Base-by-base conservation (phyloP, 2,113 vertebrate genomes). In the Electrona antarctica region DNA sequence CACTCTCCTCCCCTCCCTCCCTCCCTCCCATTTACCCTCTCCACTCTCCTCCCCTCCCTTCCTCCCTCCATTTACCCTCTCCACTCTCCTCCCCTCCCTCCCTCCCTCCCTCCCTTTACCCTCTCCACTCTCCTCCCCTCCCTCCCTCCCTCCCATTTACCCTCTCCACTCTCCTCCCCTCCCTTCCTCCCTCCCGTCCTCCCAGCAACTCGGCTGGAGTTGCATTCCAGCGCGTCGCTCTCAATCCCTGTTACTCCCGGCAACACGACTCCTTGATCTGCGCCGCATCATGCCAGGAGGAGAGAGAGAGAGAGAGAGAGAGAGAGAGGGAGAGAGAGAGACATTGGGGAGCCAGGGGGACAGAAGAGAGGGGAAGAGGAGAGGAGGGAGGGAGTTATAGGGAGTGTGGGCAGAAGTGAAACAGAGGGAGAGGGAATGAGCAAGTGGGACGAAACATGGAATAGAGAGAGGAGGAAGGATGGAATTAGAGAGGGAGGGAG, bases 261-360 rank as follows among this genome's bases (percentile, higher is more conserved):
- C 90, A 92, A 92, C 90, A 81, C 80, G 71, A 82, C 82, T 87
- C 85, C 90, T 92, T 91, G 88, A 92, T 88, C 85, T 90, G 87
- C 74, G 79, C 79, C 84, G 84, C 85, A 77, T 87, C 87, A 89
- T 89, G 89, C 81, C 56, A 60, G 74, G 85, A 72, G 69, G 56
- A 69, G 28, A 33, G 67, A 50, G 10, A 58, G 57, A 47, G 41
- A 13, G 67, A 56, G 69, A 62, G 73, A 56, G 63, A 48, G 70
- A 67, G 13, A 47, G 45, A 50, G 10, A 58, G 57, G 41, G 41
- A 13, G 67, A 56, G 69, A 62, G 73, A 56, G 63, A 48, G 70
- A 67, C n/a, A 75, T 45, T 52, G 10, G 64, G 49, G 46, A 52
- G 45, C 55, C 59, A 63, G 28, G 60, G 13, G 14, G n/a, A n/a